phyloP scores from a whole-genome alignment of 2,888 invertebrate species.

The Clitarchus hookeri region DNA sequence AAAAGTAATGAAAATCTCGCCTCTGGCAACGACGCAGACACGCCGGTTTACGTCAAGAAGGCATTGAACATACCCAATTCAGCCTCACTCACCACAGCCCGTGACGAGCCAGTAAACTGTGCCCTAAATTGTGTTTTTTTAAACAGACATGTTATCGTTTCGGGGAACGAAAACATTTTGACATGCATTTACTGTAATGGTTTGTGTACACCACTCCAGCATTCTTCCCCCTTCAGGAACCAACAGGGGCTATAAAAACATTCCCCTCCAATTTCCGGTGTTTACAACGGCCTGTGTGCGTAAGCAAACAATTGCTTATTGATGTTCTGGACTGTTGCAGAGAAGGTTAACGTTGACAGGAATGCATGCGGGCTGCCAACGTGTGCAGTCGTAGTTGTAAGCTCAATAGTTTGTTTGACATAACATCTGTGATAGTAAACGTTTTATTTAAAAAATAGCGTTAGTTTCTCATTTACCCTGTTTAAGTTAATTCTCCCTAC shows the following conservation, averaged over 20 bases:
- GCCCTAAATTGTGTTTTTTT: not conserved
- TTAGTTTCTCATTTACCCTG: not conserved
- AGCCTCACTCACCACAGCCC: too few relatives aligned
- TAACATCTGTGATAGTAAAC: slow-evolving; percentile 4
- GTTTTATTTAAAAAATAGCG: not conserved
- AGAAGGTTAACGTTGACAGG: not conserved
- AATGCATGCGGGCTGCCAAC: not conserved
- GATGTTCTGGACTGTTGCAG: not conserved
- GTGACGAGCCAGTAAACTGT: not conserved
- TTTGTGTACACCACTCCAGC: not conserved
- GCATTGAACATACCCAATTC: too few relatives aligned
- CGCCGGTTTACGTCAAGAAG: not conserved
- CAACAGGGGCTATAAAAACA: not conserved
- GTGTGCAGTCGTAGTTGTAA: not conserved
- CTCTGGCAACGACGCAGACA: too few relatives aligned
- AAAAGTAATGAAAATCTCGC: too few relatives aligned
- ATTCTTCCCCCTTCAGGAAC: not conserved
- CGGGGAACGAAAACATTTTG: not conserved
- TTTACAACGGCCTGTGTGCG: not conserved
- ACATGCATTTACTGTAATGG: not conserved
- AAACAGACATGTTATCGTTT: not conserved
- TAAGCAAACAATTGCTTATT: not conserved
- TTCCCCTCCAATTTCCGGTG: not conserved
- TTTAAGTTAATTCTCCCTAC: not conserved
- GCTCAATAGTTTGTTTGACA: not conserved